Evolutionary conservation across 2,888 invertebrate genomes (phyloP), one percentile per base, ranked within the genome.

Genomic region (Hedychridium roseum): DNA sequence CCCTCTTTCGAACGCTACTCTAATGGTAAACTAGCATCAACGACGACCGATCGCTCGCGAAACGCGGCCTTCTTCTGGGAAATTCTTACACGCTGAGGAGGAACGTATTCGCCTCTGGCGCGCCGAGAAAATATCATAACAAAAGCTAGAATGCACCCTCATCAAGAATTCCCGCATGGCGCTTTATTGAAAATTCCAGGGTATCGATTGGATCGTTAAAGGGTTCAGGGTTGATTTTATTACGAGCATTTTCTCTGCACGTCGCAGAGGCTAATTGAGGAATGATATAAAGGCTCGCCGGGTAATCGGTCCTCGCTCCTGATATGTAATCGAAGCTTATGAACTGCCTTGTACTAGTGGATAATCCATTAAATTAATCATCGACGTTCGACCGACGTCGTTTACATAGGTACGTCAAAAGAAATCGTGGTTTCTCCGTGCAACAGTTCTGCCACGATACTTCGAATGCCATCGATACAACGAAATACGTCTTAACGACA

Each of bases 291-390:
- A 18, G 42, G n/a, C 48, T 46, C 32, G 35, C n/a, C 21, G 57
- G 47, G 50, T 50, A 56, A 58, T 64, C 56, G 54, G 26, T 16
- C 35, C 26, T 40, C 54, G 52, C 43, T 56, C 37, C 37, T 64
- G 67, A 66, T 66, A 65, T 66, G 66, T 67, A 62, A 67, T 57
- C 64, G 57, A 66, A 64, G 67, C 60, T 66, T 67, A 64, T 47
- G 47, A 64, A 55, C 54, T 65, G 64, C 30, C 46, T 66, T 64
- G 61, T 64, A 66, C 66, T 66, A 60, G 48, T 46, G 58, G 48
- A 53, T 51, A 50, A 43, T 57, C 43, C 41, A 48, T 60, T 60
- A 51, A 60, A 55, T 52, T 39, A 44, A 63, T 41, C n/a, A n/a
- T n/a, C n/a, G n/a, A n/a, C n/a, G n/a, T n/a, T n/a, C n/a, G n/a